Base-by-base conservation (phyloP, 2,888 invertebrate genomes). In the Andrena bucephala region DNA sequence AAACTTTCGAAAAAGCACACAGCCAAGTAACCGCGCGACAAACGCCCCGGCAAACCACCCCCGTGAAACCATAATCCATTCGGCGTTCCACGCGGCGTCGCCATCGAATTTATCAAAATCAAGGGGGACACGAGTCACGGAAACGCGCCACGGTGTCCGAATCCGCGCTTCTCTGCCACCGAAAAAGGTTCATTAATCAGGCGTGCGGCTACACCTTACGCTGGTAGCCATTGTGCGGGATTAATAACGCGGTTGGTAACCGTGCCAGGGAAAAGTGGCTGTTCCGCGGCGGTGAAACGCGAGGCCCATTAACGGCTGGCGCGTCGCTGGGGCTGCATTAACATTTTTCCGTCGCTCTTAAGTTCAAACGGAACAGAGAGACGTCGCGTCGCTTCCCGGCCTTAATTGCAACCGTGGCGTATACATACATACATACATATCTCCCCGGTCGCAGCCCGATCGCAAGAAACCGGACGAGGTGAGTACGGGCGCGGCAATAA, bases 41-140 rank as follows among this genome's bases (percentile, higher is more conserved):
- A 78, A 52, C 62, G 42, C 13, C 8, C 60, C 7, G 27, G 57
- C 75, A 52, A 59, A 60, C n/a, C 66, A 20, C 10, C 20, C 50
- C 65, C 10, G 33, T 4, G 74, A 24, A 57, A 63, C 27, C 27
- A 62, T 24, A 52, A 78, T 78, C 78, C 54, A 76, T 75, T 67
- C 67, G 54, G 29, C 52, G 76, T 20, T 20, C 20, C n/a, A 54
- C 67, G 76, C 66, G 75, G 66, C 68, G 63, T 76, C 29, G 62
- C 29, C 78, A 54, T 76, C 78, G 68, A 78, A 78, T 78, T 76
- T 76, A 78, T 78, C 78, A 76, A 68, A 78, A 78, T 78, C 78
- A 78, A 68, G 48, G 16, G 42, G 33, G 48, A 76, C 76, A 76
- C 42, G 68, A 31, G 24, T 20, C 48, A 50, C 7, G 27, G 48